Base-by-base conservation (phyloP, 2,888 invertebrate genomes). In the Metopia argyrocephala region DNA sequence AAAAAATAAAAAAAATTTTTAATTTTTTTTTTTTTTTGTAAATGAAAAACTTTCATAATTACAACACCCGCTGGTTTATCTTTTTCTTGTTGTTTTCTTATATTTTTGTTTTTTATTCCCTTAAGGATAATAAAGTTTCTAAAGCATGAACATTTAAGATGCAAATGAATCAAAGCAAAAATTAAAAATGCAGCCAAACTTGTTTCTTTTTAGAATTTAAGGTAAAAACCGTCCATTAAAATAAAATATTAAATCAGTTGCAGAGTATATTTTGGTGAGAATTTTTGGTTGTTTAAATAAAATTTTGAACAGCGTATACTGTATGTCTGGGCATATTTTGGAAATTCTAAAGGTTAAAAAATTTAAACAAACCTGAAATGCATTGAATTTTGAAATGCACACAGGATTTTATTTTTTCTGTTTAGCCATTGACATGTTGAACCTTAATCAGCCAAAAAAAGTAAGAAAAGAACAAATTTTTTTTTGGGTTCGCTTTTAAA, bases 161-260 rank as follows among this genome's bases (percentile, higher is more conserved):
- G n/a, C n/a, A n/a, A n/a, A n/a, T n/a, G n/a, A n/a, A n/a, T 38
- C 38, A 38, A 38, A 3, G 9, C 54, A 4, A 50, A 64, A 59
- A 2, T 50, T 48, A 66, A 6, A 68, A 78, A 78, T 78, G 71
- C 54, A 61, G 48, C 18, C 46, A 78, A 78, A 78, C 78, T 78
- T 56, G 78, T 78, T 78, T 78, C 12, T 1, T 15, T 64, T 61
- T 21, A 27, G 23, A 4, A 3, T 45, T 46, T 50, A 46, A 59
- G 54, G 15, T 31, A 52, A 7, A 6, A 78, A 70, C 48, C 73
- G 52, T 73, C 71, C 68, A 31, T 59, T 50, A 27, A 70, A 74
- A 78, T 56, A 59, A 62, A n/a, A 57, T 64, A 57, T 50, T 68
- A 50, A 68, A 68, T 62, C 50, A 68, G 20, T 2, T 48, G 38